Conservation (phyloP, 2,113 vertebrate genomes). For the Cryptotis parvus region DNA sequence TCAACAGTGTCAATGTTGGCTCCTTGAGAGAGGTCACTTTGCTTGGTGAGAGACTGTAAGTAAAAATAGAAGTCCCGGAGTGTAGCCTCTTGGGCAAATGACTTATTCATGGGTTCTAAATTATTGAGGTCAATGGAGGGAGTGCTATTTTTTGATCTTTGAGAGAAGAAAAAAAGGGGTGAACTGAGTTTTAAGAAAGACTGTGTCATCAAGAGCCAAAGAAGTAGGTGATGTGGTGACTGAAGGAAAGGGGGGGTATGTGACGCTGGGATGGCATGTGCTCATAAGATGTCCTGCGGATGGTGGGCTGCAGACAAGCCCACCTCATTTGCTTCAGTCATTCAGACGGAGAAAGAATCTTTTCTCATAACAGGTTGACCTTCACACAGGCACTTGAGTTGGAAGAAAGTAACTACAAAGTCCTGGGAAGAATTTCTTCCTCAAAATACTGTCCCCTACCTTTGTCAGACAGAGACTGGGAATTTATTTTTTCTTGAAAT, state of each 20-base stretch:
- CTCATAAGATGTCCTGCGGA: background rate
- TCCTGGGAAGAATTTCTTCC: background rate
- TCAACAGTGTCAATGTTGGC: background rate
- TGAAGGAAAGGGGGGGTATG: background rate
- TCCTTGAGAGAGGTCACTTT: constrained; percentile 74
- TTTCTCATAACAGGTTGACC: background rate
- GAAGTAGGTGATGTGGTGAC: background rate
- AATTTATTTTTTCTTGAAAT: constrained; percentile 48
- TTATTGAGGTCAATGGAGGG: constrained; percentile 82
- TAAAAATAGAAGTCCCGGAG: constrained; percentile 80
- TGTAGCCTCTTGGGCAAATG: constrained; percentile 74
- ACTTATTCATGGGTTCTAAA: constrained; percentile 83
- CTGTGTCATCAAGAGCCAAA: constrained; percentile 35
- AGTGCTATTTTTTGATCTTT: constrained; percentile 78
- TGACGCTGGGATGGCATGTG: background rate
- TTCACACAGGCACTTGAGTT: background rate
- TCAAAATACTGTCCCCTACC: background rate
- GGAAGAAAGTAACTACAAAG: background rate
- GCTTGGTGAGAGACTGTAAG: constrained; percentile 73
- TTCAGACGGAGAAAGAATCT: background rate
- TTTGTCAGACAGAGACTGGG: constrained; percentile 4
- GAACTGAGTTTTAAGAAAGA: constrained; percentile 45
- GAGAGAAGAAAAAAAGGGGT: constrained; percentile 63
- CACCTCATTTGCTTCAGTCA: background rate
- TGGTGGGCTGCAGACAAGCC: background rate